Conservation (phyloP, 2,113 vertebrate genomes). For the Otocyon megalotis region DNA sequence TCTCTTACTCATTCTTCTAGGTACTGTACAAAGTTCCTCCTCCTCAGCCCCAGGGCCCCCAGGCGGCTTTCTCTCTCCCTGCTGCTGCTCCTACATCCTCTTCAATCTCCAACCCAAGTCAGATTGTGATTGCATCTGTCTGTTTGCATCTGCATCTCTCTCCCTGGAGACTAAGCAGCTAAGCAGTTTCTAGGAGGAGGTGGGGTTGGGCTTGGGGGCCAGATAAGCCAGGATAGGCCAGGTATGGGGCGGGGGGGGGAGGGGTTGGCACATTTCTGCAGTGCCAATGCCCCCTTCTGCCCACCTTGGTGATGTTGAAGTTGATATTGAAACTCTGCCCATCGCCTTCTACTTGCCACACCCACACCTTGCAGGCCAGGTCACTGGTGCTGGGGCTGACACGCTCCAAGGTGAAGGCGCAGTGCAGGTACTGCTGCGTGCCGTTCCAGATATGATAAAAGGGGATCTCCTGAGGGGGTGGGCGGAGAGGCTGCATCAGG, state of each 20-base stretch:
- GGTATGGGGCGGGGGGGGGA: neutral
- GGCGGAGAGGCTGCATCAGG: neutral
- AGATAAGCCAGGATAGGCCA: neutral
- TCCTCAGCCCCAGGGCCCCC: neutral
- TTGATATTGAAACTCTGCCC: slow-evolving; percentile 97
- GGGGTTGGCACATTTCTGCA: fast-evolving
- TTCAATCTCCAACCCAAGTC: neutral
- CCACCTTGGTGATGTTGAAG: slow-evolving; percentile 98
- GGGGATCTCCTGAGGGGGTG: slow-evolving; percentile 93
- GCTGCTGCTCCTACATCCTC: neutral
- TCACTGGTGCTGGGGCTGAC: slow-evolving; percentile 95
- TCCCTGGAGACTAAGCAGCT: neutral
- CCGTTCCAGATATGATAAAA: slow-evolving; percentile 99
- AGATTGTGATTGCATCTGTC: neutral
- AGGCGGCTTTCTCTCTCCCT: neutral
- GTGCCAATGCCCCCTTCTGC: neutral
- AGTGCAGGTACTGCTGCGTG: slow-evolving; percentile 96
- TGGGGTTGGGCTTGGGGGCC: neutral
- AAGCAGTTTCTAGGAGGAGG: neutral
- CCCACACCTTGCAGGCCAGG: slow-evolving; percentile 98
- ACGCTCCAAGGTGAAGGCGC: slow-evolving; percentile 98
- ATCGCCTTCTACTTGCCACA: slow-evolving; percentile 99
- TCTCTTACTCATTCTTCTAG: neutral
- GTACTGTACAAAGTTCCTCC: neutral
- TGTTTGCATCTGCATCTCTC: neutral